Base-by-base conservation (phyloP, 2,888 invertebrate genomes). In the Andrena flavipes region DNA sequence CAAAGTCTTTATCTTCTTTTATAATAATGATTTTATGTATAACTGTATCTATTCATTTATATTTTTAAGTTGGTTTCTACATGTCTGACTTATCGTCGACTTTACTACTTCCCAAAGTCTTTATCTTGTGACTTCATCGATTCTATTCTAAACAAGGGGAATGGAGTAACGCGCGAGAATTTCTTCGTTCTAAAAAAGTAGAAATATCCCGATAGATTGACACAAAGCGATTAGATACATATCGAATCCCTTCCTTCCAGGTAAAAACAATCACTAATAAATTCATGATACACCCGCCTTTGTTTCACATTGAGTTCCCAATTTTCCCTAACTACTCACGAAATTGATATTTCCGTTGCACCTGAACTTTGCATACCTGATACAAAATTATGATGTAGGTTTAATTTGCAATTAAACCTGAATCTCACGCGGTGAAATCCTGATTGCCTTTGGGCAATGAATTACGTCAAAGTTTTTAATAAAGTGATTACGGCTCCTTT, bases 121-220 rank as follows among this genome's bases (percentile, higher is more conserved):
- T 42, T 42, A 42, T 42, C 16, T 16, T 1, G 0, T 42, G 4
- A 16, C 1, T 42, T 42, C 42, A 42, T 4, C 42, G 16, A 42
- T 42, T 42, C 42, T 42, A 42, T 42, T 42, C 42, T 42, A 42
- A 42, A 16, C 42, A 0, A 4, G 2, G 42, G 13, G 13, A 42
- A 42, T 16, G 42, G 42, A 42, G 42, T 1, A 20, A 54, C 2
- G 8, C 20, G 7, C 3, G 8, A 2, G 23, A 8, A 54, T 1
- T 54, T 54, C 7, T 20, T 54, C 54, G 0, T 20, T 20, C 20
- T 20, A 8, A 51, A 62, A 79, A 56, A 13, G 13, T 51, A 20
- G 68, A 35, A 79, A 69, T 75, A 79, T 79, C 30, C 63, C 2
- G 49, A 69, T 20, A 59, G 48, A 56, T 26, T 69, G 79, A 69